These are phyloP conservation scores for Rhagophthalmus giganteus DNA, from an alignment of 2,888 invertebrate genomes.

Conservation along the genomic window DNA sequence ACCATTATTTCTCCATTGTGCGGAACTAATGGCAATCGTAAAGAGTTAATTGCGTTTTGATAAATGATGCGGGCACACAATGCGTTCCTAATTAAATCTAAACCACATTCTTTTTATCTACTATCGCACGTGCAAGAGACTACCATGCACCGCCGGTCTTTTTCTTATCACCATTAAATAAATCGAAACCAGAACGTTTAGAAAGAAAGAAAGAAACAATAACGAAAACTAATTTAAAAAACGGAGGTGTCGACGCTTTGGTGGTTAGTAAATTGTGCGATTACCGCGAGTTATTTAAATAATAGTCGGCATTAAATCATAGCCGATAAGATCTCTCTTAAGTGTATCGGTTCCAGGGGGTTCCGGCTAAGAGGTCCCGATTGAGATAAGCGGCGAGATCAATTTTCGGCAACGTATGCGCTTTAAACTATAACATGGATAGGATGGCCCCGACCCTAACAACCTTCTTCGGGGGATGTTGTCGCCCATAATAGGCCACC, in stretches of 20 bases:
- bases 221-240: constrained; percentile 12
- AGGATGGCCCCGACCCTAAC: too few species aligned
- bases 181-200: background rate
- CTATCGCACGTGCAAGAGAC: constrained; percentile 9
- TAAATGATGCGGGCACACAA: constrained; percentile 4
- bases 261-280: constrained; percentile 16
- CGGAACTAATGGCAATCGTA: constrained; percentile 8
- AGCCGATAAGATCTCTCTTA: constrained; percentile 11
- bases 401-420: constrained; percentile 7
- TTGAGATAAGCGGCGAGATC: constrained; percentile 14
- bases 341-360: constrained; percentile 25
- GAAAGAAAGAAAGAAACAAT: background rate
- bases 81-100: constrained; percentile 1
- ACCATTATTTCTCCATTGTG: constrained; percentile 5
- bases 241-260: too few species aligned
- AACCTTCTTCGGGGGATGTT: constrained; percentile 9
- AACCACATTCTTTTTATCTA: constrained; percentile 6
- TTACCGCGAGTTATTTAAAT: constrained; percentile 27
- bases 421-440: constrained; percentile 8
- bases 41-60: constrained; percentile 12
- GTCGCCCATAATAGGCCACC: constrained; percentile 15
- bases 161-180: constrained; percentile 2
- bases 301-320: constrained; percentile 31
- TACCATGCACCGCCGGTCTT: constrained; percentile 2
- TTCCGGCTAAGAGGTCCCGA: constrained; percentile 11